These are phyloP conservation scores for Cotesia chilonis DNA, from an alignment of 1,140 invertebrate species.

Conservation along the genomic window DNA sequence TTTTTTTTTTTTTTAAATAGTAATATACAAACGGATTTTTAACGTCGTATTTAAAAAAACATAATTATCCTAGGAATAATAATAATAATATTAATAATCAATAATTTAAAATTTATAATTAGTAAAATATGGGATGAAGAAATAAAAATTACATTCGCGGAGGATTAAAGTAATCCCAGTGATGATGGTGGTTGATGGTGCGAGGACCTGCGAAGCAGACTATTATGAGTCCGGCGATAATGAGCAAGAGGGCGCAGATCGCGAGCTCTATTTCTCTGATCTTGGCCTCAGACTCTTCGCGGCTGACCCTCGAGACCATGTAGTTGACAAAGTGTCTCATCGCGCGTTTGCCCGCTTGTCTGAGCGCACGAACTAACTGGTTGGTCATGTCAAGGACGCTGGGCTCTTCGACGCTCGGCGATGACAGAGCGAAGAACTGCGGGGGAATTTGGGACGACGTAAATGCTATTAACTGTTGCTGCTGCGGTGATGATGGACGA, in stretches of 20 bases:
- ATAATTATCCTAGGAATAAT: conserved; percentile 6
- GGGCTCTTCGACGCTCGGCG: conserved; percentile 46
- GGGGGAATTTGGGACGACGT: conserved; percentile 52
- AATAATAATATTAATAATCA: too few relatives aligned
- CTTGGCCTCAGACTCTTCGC: conserved; percentile 68
- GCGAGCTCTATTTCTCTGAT: conserved; percentile 75
- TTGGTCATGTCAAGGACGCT: conserved; percentile 68
- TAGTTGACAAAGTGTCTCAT: conserved; percentile 73
- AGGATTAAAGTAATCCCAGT: conserved; percentile 86
- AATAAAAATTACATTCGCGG: conserved; percentile 60
- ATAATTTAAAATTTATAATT: not conserved
- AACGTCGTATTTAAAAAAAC: too few relatives aligned
- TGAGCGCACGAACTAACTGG: conserved; percentile 73
- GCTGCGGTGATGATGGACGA: not conserved
- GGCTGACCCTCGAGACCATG: conserved; percentile 68
- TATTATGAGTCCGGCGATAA: conserved; percentile 77
- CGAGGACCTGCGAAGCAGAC: conserved; percentile 74
- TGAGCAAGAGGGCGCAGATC: conserved; percentile 76
- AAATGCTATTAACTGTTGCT: conserved; percentile 51
- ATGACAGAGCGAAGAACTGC: conserved; percentile 49
- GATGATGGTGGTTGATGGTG: conserved; percentile 78
- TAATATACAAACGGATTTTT: too few relatives aligned
- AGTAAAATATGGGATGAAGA: not conserved
- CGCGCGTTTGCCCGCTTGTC: conserved; percentile 70
- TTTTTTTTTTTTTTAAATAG: too few relatives aligned